Evolutionary conservation across 2,888 invertebrate genomes (phyloP).

Genomic region (Automeris io): DNA sequence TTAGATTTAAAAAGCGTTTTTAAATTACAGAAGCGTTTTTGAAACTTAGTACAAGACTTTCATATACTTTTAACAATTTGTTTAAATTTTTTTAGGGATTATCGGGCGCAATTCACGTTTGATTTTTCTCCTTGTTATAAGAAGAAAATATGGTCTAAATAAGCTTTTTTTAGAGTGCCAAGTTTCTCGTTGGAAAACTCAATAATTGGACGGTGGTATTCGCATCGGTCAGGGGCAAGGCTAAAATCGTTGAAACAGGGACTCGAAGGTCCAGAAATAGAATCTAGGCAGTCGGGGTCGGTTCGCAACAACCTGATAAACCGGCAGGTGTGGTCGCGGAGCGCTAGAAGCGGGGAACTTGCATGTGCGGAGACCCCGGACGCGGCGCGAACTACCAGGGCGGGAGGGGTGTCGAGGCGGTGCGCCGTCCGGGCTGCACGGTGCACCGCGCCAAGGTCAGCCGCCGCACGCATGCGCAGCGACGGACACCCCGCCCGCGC

Average conservation of each 20-base stretch:
- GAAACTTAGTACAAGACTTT: too few species aligned
- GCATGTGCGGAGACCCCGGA: slow-evolving; percentile 40
- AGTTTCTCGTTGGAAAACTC: too few species aligned
- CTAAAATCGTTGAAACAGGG: slow-evolving; percentile 19
- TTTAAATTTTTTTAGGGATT: too few species aligned
- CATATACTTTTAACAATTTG: too few species aligned
- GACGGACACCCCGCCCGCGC: slow-evolving; percentile 13
- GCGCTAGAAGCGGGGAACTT: slow-evolving; percentile 40
- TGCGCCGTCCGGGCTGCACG: slow-evolving; percentile 52
- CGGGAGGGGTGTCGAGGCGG: slow-evolving; percentile 20
- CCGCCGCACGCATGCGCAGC: slow-evolving; percentile 68
- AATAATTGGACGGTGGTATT: not conserved
- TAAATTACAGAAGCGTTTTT: too few species aligned
- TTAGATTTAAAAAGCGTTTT: too few species aligned
- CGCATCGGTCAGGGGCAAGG: slow-evolving; percentile 3
- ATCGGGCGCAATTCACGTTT: too few species aligned
- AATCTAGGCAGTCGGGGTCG: slow-evolving; percentile 45
- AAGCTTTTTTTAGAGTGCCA: too few species aligned
- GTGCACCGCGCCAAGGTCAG: slow-evolving; percentile 74
- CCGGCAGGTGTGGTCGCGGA: slow-evolving; percentile 63
- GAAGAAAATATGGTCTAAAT: too few species aligned
- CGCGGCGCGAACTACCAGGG: slow-evolving; percentile 22
- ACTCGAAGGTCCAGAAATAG: slow-evolving; percentile 52
- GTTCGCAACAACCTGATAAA: slow-evolving; percentile 65
- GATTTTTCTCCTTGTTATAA: too few species aligned